Evolutionary conservation across 1,140 invertebrate species (phyloP), one percentile per base, ranked within the genome.

Genomic region (Cydia pomonella): DNA sequence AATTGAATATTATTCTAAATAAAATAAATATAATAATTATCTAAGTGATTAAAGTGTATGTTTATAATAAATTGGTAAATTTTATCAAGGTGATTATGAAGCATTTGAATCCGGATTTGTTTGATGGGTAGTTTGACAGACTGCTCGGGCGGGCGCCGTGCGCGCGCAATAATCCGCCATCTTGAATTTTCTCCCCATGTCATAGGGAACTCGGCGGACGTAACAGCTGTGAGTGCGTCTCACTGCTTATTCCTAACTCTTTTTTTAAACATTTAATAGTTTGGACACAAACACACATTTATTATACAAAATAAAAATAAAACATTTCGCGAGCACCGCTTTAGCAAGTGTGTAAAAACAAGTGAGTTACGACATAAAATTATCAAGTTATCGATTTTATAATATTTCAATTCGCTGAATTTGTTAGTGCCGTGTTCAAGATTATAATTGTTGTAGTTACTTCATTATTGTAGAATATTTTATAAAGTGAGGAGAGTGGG

Each of bases 171-270:
- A 12, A 9, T 72, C 80, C 84, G 84, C 88, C 90, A 91, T 91
- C 75, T 90, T 91, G 85, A 84, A 86, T 87, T 88, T 90, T 76
- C 82, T 83, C 85, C 84, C 85, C 85, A 81, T 87, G 82, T 78
- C 84, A 87, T 83, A 84, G 82, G 84, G 81, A 86, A 82, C 76
- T 85, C 82, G 76, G 77, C 85, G 84, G 82, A 86, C 82, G 82
- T 85, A 90, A 91, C 91, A 92, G 91, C 89, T 91, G 89, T 89
- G 85, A 87, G 78, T 82, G 85, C 78, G 78, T 82, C 84, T 85
- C 80, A 84, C 73, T 81, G 59, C 73, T 80, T 76, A 82, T 79
- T 79, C 74, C 72, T 53, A 47, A 72, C 77, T 75, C 76, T 78
- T 80, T 78, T 80, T 79, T 79, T 74, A 82, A 76, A 73, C 80